These are phyloP conservation scores for Microcebus jonahi DNA, from an alignment of 2,113 vertebrate genomes.

Conservation along the genomic window DNA sequence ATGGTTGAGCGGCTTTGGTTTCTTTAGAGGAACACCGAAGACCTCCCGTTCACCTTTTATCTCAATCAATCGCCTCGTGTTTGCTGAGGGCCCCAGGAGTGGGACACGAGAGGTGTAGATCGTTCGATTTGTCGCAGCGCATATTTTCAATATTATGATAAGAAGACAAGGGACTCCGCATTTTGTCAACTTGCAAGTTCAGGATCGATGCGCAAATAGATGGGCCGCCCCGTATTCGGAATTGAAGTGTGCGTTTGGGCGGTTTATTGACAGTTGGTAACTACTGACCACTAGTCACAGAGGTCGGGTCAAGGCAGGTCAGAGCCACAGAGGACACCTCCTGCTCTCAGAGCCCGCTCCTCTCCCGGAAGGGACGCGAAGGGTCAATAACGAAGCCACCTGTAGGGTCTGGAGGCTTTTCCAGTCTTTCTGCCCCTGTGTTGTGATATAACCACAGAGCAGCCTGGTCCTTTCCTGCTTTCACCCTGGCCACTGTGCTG, in stretches of 20 bases:
- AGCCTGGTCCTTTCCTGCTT: conserved; percentile 26
- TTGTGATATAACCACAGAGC: neutral
- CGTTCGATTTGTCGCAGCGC: conserved; percentile 47
- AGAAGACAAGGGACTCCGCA: neutral
- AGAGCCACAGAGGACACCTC: conserved; percentile 41
- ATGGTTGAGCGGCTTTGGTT: neutral
- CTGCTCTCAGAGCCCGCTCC: neutral
- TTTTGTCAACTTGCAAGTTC: conserved; percentile 58
- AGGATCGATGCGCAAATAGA: conserved; percentile 48
- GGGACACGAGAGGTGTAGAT: conserved; percentile 30
- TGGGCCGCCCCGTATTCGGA: conserved; percentile 57
- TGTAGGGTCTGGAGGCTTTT: conserved; percentile 48
- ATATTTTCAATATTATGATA: conserved; percentile 67
- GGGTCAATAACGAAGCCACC: conserved; percentile 60
- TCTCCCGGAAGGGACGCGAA: neutral
- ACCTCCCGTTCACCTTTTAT: conserved; percentile 56
- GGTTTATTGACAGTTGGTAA: conserved; percentile 58
- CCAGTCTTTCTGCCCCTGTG: neutral
- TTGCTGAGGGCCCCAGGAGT: conserved; percentile 60
- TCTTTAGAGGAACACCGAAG: neutral
- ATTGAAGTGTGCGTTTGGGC: conserved; percentile 28
- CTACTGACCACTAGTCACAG: conserved; percentile 53
- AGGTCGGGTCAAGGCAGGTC: conserved; percentile 71
- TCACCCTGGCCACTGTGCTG: conserved; percentile 32
- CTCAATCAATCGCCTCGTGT: conserved; percentile 63